Base-by-base conservation (phyloP, 2,113 vertebrate species). In the Bufo bufo region DNA sequence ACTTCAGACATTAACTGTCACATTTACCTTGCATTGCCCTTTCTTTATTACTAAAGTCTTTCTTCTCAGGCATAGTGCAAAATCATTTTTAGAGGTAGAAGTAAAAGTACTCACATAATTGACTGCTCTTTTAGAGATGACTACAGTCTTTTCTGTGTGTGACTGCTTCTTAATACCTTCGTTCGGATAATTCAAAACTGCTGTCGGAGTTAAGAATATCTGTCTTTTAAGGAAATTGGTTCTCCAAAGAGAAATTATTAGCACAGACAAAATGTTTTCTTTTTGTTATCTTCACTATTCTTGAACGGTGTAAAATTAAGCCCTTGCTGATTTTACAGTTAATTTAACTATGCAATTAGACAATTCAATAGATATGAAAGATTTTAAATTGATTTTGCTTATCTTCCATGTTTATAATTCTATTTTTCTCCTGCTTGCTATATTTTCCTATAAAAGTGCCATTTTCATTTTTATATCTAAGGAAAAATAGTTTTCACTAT, bases 261-360 rank as follows among this genome's bases (percentile, higher is more conserved):
- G 89, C 88, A 89, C 85, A 93, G 91, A 86, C 93, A 89, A 94
- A 94, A 91, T 88, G 49, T 86, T 93, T 92, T 88, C 90, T 92
- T 85, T 85, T 11, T 89, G 90, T 90, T 91, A 90, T 92, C 91
- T 88, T 80, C 90, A 89, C 90, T 86, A 90, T 92, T 93, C 92
- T 92, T 93, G 92, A 94, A 93, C 91, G 89, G 85, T 88, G 87
- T 90, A 91, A 93, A 94, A 95, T 87, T 89, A 92, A 85, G 85
- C 45, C 4, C 87, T 92, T 91, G 91, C 91, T 91, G 90, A 89
- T 92, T 93, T 93, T 93, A 92, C 91, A 95, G 91, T 90, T 95
- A 93, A 93, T 94, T 95, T 95, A 93, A 91, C 93, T 91, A 87
- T 92, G 89, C 93, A 94, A 94, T 95, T 93, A 95, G 92, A 92